Percentiles rank a stretch among this genome's conserved stretches.
Conservation (phyloP, 2,797 vertebrate genomes). For the Choloepus didactylus region DNA sequence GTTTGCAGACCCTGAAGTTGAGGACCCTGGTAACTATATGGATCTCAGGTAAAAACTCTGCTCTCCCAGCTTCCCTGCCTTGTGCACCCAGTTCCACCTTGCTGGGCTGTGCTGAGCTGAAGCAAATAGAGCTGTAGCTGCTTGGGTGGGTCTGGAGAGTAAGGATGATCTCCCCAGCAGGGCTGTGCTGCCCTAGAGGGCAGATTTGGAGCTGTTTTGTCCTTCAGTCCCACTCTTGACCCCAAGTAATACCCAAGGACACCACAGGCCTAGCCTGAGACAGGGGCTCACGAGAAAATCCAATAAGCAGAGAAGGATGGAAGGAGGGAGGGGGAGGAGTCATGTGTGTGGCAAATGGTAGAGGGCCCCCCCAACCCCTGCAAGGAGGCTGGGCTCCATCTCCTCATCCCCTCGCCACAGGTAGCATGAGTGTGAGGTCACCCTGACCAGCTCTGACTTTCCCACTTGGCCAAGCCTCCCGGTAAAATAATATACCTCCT, state of each 20-base stretch:
- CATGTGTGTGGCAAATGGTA: not conserved
- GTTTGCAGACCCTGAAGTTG: not conserved
- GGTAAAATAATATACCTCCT: constrained; percentile 49
- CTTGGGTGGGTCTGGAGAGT: not conserved
- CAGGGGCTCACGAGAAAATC: not conserved
- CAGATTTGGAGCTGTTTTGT: not conserved
- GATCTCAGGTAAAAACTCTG: not conserved
- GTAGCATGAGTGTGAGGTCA: constrained; percentile 36
- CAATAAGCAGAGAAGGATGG: not conserved
- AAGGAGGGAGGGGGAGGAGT: not conserved
- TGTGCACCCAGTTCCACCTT: not conserved
- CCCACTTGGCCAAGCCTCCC: constrained; percentile 9
- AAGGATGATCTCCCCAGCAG: not conserved
- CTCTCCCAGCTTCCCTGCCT: not conserved
- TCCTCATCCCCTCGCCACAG: not conserved
- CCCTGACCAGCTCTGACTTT: constrained; percentile 31
- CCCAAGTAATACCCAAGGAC: not conserved
- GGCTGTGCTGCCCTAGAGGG: not conserved
- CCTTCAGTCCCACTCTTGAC: not conserved
- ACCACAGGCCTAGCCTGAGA: not conserved
- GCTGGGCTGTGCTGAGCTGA: not conserved
- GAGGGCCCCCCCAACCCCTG: not conserved
- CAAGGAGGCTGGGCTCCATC: not conserved
- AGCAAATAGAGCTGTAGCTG: not conserved
- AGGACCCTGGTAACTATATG: not conserved